These are phyloP conservation scores for Liparis tanakae DNA, from an alignment of 2,797 vertebrate species.

Conservation along the genomic window DNA sequence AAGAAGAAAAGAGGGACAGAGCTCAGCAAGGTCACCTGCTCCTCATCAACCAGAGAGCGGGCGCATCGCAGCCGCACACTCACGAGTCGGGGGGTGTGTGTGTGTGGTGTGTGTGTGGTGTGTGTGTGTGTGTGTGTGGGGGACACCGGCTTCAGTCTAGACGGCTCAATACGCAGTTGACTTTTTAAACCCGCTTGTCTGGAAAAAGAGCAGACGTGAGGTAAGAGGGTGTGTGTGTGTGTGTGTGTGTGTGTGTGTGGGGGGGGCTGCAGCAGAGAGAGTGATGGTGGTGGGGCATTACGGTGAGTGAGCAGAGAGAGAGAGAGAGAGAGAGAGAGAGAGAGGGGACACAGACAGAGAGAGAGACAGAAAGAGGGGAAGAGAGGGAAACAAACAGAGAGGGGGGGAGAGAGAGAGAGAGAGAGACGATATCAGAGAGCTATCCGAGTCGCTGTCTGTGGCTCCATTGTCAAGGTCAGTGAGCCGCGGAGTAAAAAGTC, in stretches of 20 bases:
- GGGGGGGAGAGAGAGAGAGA: constrained; percentile 10
- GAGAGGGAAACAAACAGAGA: constrained; percentile 2
- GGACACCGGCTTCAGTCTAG: constrained; percentile 77
- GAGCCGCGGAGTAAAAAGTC: constrained; percentile 73
- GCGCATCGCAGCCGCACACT: constrained; percentile 76
- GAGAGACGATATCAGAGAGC: constrained; percentile 60
- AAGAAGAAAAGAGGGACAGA: constrained; percentile 33
- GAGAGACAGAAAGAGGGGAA: background rate
- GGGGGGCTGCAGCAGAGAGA: constrained; percentile 68
- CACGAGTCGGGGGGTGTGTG: constrained; percentile 59
- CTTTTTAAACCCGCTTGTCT: constrained; percentile 84
- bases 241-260: background rate
- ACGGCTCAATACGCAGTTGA: constrained; percentile 84
- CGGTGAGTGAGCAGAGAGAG: constrained; percentile 37
- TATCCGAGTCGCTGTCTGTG: constrained; percentile 63
- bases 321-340: constrained; percentile 5
- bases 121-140: constrained; percentile 52
- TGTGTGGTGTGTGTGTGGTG: constrained; percentile 56
- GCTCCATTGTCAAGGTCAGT: constrained; percentile 80
- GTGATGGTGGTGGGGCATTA: constrained; percentile 57
- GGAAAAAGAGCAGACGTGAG: constrained; percentile 81
- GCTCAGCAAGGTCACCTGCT: constrained; percentile 75
- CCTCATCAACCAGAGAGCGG: constrained; percentile 47
- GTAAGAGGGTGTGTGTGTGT: constrained; percentile 51
- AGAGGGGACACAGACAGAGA: constrained; percentile 20